Evolutionary conservation across 2,888 invertebrate genomes (phyloP).

Genomic region (Unio pictorum): DNA sequence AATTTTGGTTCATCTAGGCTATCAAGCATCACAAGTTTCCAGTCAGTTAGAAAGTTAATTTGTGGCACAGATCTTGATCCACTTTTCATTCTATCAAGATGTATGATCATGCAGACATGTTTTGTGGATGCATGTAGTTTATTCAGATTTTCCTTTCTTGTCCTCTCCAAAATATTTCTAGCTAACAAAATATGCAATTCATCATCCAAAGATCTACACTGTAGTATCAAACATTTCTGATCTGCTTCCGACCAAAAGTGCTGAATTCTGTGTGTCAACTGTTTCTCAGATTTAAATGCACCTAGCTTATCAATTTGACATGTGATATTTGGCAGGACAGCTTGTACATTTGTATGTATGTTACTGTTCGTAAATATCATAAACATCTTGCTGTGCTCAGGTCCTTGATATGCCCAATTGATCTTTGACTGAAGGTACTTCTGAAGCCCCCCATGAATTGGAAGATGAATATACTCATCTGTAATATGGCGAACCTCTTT

Average conservation of each 20-base stretch:
- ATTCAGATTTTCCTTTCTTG: conserved; percentile 6
- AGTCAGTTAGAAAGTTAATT: conserved; percentile 34
- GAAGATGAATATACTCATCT: conserved; percentile 25
- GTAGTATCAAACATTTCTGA: conserved; percentile 23
- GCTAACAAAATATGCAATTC: conserved; percentile 35
- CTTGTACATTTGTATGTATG: conserved; percentile 19
- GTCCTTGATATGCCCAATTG: too few relatives aligned
- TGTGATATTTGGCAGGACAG: not conserved
- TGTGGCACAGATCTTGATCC: conserved; percentile 8
- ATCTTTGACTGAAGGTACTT: conserved; percentile 6
- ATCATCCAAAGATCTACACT: conserved; percentile 39
- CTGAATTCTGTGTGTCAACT: conserved; percentile 24
- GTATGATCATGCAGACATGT: conserved; percentile 25
- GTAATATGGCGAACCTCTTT: not conserved
- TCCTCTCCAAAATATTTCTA: conserved; percentile 29
- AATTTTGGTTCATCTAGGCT: conserved; percentile 19
- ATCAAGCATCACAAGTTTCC: conserved; percentile 40
- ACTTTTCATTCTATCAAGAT: conserved; percentile 17
- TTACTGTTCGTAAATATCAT: conserved; percentile 43
- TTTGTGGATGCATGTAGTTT: not conserved
- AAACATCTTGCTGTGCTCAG: conserved; percentile 7
- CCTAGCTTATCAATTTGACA: conserved; percentile 37
- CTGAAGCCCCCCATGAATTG: conserved; percentile 36
- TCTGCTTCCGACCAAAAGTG: conserved; percentile 30
- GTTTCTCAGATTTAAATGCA: conserved; percentile 48